Percentiles rank a stretch among this genome's conserved stretches.
Evolutionary conservation across 2,113 vertebrate species (phyloP).

Genomic region (Mionectes macconnelli): DNA sequence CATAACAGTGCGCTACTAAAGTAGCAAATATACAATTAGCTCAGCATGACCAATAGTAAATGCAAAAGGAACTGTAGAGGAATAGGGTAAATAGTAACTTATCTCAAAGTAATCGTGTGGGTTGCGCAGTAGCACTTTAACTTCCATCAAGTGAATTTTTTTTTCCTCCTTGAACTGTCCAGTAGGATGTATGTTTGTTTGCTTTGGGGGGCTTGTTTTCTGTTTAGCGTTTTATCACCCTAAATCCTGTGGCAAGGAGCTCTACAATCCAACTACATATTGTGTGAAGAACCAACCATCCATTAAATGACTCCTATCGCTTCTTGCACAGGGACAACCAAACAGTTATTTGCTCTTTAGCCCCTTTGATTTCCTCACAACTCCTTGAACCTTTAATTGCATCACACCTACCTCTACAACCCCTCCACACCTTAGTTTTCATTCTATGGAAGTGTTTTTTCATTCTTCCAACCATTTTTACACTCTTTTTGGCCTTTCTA

Average conservation of each 20-base stretch:
- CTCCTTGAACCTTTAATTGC: neutral
- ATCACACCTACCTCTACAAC: neutral
- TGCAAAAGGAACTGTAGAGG: neutral
- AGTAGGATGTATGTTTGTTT: neutral
- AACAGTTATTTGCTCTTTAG: neutral
- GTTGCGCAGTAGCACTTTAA: neutral
- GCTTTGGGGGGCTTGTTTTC: neutral
- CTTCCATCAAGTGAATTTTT: neutral
- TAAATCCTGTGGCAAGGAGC: neutral
- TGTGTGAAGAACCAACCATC: neutral
- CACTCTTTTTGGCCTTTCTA: neutral
- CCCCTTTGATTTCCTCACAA: neutral
- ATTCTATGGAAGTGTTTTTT: neutral
- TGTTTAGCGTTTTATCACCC: neutral
- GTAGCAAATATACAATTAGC: neutral
- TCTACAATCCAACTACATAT: neutral
- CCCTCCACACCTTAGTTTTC: neutral
- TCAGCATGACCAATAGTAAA: neutral
- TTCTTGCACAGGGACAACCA: neutral
- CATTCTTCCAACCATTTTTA: neutral
- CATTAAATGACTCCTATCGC: accelerated
- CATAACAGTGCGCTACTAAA: neutral
- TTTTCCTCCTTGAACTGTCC: neutral
- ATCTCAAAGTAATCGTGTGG: neutral
- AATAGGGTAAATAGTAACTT: neutral